Evolutionary conservation across 2,888 invertebrate species (phyloP).

Genomic region (Epiblema foenella): DNA sequence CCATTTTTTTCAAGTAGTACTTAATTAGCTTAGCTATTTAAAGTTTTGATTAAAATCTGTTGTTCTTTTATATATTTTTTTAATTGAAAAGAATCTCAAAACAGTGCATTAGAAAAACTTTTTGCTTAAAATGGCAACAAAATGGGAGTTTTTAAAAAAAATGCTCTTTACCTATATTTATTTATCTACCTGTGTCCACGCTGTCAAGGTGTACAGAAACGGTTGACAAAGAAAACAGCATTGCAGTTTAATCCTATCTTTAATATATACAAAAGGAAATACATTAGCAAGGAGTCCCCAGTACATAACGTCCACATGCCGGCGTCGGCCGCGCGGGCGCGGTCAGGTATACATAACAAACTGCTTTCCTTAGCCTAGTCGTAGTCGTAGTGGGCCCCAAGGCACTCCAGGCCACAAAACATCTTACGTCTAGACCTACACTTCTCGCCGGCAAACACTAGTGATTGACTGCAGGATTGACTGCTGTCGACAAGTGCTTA

Average conservation of each 20-base stretch:
- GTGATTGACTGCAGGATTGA: not conserved
- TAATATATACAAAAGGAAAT: conserved; percentile 80
- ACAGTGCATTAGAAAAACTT: too few relatives aligned
- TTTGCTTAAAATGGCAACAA: too few relatives aligned
- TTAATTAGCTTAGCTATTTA: too few relatives aligned
- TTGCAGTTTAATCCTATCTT: conserved; percentile 67
- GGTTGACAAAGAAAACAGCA: conserved; percentile 28
- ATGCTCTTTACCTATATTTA: too few relatives aligned
- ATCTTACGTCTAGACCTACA: not conserved
- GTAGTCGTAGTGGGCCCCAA: not conserved
- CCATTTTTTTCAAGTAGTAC: too few relatives aligned
- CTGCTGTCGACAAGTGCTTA: not conserved
- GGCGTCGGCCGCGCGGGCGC: conserved; percentile 2
- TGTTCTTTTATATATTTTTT: too few relatives aligned
- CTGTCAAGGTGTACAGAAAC: not conserved
- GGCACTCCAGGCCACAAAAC: not conserved
- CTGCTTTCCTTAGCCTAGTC: conserved; percentile 24
- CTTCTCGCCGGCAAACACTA: not conserved
- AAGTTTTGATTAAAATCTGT: too few relatives aligned
- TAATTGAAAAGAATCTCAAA: too few relatives aligned
- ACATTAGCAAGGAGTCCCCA: conserved; percentile 51
- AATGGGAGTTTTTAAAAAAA: too few relatives aligned
- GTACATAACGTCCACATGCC: conserved; percentile 32
- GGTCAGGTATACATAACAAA: conserved; percentile 28
- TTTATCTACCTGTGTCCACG: not conserved